phyloP scores from a whole-genome alignment of 1,140 invertebrate species.

The Adelges cooleyi region DNA sequence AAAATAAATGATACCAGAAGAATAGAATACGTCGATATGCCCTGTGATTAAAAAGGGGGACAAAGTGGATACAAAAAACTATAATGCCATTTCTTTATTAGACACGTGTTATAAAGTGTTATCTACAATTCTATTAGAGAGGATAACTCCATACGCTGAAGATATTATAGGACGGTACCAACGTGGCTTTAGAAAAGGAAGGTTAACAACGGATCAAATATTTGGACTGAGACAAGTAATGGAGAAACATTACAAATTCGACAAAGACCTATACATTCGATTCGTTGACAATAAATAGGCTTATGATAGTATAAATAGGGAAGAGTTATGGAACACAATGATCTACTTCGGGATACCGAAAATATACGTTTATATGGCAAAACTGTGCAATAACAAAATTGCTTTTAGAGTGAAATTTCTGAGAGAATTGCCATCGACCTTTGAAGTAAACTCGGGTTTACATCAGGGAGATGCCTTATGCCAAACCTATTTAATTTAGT shows the following conservation, averaged over 20 bases:
- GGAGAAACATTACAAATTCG: too few relatives aligned
- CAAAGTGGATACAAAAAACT: neutral
- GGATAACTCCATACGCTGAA: neutral
- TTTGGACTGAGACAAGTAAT: neutral
- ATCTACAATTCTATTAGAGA: neutral
- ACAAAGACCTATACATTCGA: too few relatives aligned
- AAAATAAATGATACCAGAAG: too few relatives aligned
- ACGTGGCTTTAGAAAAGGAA: neutral
- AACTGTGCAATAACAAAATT: neutral
- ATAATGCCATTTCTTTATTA: neutral
- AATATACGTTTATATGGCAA: neutral
- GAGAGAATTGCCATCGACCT: too few relatives aligned
- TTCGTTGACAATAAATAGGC: too few relatives aligned
- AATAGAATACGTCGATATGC: too few relatives aligned
- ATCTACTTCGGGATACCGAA: neutral
- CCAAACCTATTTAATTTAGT: too few relatives aligned
- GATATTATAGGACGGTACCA: neutral
- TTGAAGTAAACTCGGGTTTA: too few relatives aligned
- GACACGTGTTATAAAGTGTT: neutral
- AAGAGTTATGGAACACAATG: neutral
- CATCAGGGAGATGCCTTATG: too few relatives aligned
- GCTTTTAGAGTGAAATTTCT: too few relatives aligned
- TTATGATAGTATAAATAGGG: too few relatives aligned
- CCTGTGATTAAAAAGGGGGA: neutral
- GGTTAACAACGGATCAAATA: neutral